Evolutionary conservation across 2,113 vertebrate genomes (phyloP).

Genomic region (Romanogobio albipinnatus): DNA sequence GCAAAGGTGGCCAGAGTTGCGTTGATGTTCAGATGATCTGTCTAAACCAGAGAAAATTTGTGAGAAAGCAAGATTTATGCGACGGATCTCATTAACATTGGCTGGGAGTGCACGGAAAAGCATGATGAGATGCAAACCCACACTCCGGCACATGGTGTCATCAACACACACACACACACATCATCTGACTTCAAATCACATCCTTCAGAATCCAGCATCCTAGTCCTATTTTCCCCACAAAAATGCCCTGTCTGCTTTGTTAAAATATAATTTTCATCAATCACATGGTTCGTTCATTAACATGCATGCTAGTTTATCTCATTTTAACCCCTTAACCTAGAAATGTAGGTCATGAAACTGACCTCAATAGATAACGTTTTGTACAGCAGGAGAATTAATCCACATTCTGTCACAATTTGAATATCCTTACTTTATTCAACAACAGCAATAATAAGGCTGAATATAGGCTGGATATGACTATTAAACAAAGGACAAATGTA

Average conservation of each 20-base stretch:
- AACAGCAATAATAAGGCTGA: background rate
- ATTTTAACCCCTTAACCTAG: conserved; percentile 9
- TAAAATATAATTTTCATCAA: background rate
- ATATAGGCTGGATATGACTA: background rate
- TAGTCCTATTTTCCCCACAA: background rate
- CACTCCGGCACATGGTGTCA: background rate
- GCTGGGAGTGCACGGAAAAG: background rate
- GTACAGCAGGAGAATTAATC: conserved; percentile 1
- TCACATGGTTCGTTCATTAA: background rate
- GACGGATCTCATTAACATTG: background rate
- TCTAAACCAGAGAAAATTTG: background rate
- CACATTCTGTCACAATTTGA: background rate
- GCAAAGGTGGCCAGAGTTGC: background rate
- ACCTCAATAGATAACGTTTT: background rate
- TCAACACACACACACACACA: too few species aligned
- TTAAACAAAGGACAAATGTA: background rate
- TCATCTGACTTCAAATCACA: conserved; percentile 3
- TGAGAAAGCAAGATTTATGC: background rate
- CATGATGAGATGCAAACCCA: conserved; percentile 14
- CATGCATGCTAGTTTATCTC: background rate
- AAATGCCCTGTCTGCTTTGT: background rate
- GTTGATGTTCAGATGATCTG: conserved; percentile 54
- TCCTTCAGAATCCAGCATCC: background rate
- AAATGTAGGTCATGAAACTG: conserved; percentile 11
- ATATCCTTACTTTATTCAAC: background rate